Evolutionary conservation across 2,888 invertebrate species (phyloP).

Genomic region (Falcaria lacertinaria): DNA sequence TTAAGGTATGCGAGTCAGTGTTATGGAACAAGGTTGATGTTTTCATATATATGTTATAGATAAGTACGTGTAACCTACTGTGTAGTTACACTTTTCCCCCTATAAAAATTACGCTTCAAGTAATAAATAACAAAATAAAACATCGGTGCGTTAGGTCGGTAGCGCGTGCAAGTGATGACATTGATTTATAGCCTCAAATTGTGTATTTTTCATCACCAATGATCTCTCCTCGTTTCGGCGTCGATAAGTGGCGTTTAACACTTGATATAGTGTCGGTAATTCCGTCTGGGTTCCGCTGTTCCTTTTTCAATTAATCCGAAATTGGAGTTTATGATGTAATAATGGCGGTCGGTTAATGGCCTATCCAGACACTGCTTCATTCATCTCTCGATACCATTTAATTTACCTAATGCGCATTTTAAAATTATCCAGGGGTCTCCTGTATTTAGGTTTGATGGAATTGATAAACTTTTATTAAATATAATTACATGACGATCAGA

Average conservation of each 20-base stretch:
- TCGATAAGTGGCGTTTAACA: conserved; percentile 77
- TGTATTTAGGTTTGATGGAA: conserved; percentile 20
- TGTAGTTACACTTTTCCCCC: conserved; percentile 54
- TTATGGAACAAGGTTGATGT: conserved; percentile 14
- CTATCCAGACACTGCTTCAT: conserved; percentile 32
- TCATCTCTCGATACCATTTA: conserved; percentile 38
- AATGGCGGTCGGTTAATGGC: conserved; percentile 44
- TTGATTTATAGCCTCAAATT: conserved; percentile 76
- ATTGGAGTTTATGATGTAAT: conserved; percentile 67
- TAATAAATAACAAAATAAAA: conserved; percentile 69
- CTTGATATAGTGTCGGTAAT: conserved; percentile 79
- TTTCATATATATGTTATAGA: conserved; percentile 18
- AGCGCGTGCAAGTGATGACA: conserved; percentile 39
- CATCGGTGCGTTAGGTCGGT: conserved; percentile 49
- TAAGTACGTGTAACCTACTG: conserved; percentile 28
- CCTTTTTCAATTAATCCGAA: conserved; percentile 73
- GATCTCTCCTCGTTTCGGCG: conserved; percentile 67
- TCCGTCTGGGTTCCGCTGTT: conserved; percentile 65
- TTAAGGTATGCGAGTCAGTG: conserved; percentile 3
- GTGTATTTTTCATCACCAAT: conserved; percentile 75
- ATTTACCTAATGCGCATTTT: conserved; percentile 33
- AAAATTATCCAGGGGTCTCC: conserved; percentile 30
- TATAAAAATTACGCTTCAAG: conserved; percentile 53
- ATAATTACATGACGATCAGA: background rate
- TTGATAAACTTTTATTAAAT: conserved; percentile 20